A percentile compares a stretch with the other conserved stretches of the same genome.
These are phyloP conservation scores for Phenganax marumi DNA, from an alignment of 92 coral and sea anemone species.

Conservation along the genomic window DNA sequence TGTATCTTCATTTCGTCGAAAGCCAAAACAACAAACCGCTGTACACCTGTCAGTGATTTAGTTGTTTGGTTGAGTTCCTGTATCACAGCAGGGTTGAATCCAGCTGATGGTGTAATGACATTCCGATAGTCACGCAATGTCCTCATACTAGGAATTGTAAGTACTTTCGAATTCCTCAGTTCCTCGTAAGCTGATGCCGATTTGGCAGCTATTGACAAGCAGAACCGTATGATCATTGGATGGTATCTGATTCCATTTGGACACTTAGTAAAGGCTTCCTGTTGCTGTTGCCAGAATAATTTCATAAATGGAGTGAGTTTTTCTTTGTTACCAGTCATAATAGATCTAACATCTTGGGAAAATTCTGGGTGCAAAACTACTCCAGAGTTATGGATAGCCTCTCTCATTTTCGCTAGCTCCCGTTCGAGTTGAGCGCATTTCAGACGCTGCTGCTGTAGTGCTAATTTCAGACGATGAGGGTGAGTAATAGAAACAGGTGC, in stretches of 20 bases:
- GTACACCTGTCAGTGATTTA: neutral
- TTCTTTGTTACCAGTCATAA: neutral
- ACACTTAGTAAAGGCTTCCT: constrained; percentile 19
- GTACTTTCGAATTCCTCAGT: constrained; percentile 37
- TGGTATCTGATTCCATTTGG: constrained; percentile 43
- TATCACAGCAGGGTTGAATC: constrained; percentile 37
- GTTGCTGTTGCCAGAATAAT: constrained; percentile 62
- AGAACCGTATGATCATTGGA: constrained; percentile 52
- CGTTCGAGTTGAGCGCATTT: neutral
- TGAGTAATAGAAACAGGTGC: constrained; percentile 7
- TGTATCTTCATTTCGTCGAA: constrained; percentile 29
- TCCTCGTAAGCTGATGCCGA: constrained; percentile 51
- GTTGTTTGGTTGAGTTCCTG: constrained; percentile 18
- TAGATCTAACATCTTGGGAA: neutral
- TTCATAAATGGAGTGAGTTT: constrained; percentile 54
- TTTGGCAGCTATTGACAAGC: constrained; percentile 50
- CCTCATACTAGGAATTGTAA: constrained; percentile 34
- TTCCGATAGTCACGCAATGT: constrained; percentile 46
- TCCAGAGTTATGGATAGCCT: neutral
- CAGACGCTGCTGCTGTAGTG: constrained; percentile 20
- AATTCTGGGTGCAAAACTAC: neutral
- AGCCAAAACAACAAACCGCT: constrained; percentile 11
- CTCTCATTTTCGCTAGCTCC: neutral
- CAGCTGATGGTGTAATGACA: constrained; percentile 32
- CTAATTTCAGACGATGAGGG: neutral